Evolutionary conservation across 2,113 vertebrate species (phyloP).

Genomic region (Daubentonia madagascariensis): DNA sequence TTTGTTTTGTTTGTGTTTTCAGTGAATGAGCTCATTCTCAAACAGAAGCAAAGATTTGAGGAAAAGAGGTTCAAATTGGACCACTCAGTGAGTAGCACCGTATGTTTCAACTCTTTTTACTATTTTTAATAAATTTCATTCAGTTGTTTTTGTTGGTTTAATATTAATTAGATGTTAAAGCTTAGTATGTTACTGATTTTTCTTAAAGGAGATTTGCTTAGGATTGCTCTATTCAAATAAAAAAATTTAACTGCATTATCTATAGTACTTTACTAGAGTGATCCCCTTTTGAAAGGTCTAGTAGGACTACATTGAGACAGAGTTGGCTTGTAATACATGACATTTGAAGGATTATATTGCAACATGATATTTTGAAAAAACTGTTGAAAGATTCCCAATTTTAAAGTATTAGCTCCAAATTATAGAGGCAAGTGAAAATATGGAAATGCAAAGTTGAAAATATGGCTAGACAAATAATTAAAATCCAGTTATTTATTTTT

Average conservation of each 20-base stretch:
- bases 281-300: not conserved
- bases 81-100: conserved; percentile 96
- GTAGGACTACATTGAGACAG: not conserved
- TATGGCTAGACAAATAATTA: not conserved
- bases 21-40: conserved; percentile 99
- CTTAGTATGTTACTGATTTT: not conserved
- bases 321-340: not conserved
- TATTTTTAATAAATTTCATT: conserved; percentile 63
- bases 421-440: not conserved
- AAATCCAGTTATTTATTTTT: conserved; percentile 10
- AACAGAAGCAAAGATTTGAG: conserved; percentile 98
- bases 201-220: not conserved
- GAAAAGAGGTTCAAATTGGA: conserved; percentile 98
- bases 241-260: not conserved
- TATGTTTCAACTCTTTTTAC: conserved; percentile 87
- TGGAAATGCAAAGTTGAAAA: not conserved
- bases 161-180: not conserved
- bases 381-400: not conserved
- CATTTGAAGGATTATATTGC: not conserved
- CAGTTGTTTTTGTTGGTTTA: conserved; percentile 23
- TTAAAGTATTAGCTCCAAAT: not conserved
- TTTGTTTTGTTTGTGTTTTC: conserved; percentile 68
- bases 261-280: not conserved
- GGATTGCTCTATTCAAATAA: not conserved
- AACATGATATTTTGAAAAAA: conserved; percentile 3